These are phyloP conservation scores for Glyphotaelius pellucidus DNA, from an alignment of 2,888 invertebrate genomes.

Conservation along the genomic window DNA sequence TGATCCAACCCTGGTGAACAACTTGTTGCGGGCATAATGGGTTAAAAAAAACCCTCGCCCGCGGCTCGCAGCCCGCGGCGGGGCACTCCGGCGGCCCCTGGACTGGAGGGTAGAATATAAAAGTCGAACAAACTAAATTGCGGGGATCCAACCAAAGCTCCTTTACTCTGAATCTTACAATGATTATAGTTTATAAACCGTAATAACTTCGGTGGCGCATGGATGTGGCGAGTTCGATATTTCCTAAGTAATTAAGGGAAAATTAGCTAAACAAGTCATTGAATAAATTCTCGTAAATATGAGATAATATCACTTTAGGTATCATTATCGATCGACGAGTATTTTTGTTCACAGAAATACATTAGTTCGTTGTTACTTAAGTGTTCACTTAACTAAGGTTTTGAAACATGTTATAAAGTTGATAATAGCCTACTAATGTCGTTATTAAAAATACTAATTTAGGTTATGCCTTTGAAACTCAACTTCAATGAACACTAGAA, in stretches of 20 bases:
- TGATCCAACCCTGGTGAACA: slow-evolving; percentile 50
- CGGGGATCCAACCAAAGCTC: slow-evolving; percentile 18
- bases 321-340: too few relatives aligned
- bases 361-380: too few relatives aligned
- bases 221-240: neutral
- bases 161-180: slow-evolving; percentile 10
- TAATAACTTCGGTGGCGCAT: neutral
- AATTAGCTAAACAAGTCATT: too few relatives aligned
- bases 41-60: slow-evolving; percentile 24
- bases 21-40: slow-evolving; percentile 56
- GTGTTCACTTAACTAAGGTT: too few relatives aligned
- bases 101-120: neutral
- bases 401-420: too few relatives aligned
- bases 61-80: slow-evolving; percentile 16
- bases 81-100: neutral
- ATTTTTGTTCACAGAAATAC: too few relatives aligned
- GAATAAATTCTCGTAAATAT: too few relatives aligned
- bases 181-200: neutral
- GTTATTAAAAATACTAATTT: too few relatives aligned
- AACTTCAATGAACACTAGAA: too few relatives aligned
- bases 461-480: too few relatives aligned
- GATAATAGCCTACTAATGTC: too few relatives aligned
- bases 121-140: neutral
- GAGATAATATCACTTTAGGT: too few relatives aligned
- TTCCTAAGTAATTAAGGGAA: neutral